Conservation (phyloP, 2,888 invertebrate genomes). For the Corythucha ciliata region DNA sequence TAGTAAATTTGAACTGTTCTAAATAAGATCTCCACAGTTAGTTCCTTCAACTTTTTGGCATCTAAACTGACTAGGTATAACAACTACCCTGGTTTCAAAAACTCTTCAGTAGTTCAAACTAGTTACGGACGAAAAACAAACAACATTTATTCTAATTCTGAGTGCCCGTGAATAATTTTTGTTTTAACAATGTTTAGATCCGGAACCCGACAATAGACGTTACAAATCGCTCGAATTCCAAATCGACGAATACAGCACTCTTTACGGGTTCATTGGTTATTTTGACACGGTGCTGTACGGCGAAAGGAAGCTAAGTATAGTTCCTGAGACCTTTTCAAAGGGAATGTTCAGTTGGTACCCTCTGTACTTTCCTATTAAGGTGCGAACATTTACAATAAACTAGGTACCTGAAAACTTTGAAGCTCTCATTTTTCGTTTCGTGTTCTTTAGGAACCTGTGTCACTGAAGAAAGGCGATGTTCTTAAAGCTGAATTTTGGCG, state of each 20-base stretch:
- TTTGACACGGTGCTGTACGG: slow-evolving; percentile 84
- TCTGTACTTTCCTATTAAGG: slow-evolving; percentile 81
- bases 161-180: background rate
- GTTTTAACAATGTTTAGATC: slow-evolving; percentile 41
- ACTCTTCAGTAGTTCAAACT: too few relatives aligned
- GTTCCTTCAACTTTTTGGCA: background rate
- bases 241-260: slow-evolving; percentile 62
- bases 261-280: slow-evolving; percentile 94
- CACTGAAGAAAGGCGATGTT: slow-evolving; percentile 57
- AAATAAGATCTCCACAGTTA: background rate
- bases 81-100: background rate
- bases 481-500: slow-evolving; percentile 84
- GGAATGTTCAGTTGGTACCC: slow-evolving; percentile 99
- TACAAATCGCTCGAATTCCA: slow-evolving; percentile 58
- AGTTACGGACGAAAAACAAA: background rate
- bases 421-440: slow-evolving; percentile 9
- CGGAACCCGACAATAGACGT: slow-evolving; percentile 59
- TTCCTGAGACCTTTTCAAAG: slow-evolving; percentile 75
- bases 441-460: slow-evolving; percentile 56
- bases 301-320: slow-evolving; percentile 76
- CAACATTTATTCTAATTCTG: background rate
- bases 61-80: too few relatives aligned
- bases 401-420: background rate
- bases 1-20: background rate
- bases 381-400: slow-evolving; percentile 40